Base-by-base conservation (phyloP, 2,797 vertebrate species). In the Takifugu rubripes region DNA sequence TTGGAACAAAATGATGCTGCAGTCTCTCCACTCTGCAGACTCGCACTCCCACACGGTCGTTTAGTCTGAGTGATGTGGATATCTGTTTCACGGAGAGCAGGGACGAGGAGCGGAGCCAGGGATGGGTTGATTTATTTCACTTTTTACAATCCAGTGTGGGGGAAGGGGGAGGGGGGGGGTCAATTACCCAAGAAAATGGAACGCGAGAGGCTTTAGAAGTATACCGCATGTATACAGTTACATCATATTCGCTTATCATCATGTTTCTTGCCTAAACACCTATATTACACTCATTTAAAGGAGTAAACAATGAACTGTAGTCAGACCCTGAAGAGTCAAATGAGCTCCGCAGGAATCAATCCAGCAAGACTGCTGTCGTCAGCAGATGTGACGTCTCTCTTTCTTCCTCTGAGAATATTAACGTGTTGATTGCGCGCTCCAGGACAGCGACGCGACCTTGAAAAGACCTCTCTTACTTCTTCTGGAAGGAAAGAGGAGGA, bases 381-480 rank as follows among this genome's bases (percentile, higher is more conserved):
- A 66, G 59, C 36, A 25, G 59, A 76, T 75, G 69, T 66, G 16
- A 49, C 73, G 58, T 66, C 51, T 51, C 59, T 62, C 50, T n/a
- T 56, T 17, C 7, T 3, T 58, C 74, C 68, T 54, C 63, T 57
- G 70, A 70, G 66, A 56, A 54, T 40, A 52, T 60, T 36, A 31
- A 33, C 57, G 47, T 59, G 46, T 54, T 49, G 59, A 43, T 15
- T 58, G 31, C 9, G 24, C 49, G 48, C 25, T 40, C 1, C 36
- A 40, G 12, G 36, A 40, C n/a, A 46, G 44, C 2, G 68, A 81
- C 68, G 71, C 79, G 82, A 89, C 84, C 83, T 87, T 86, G 83
- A 64, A 49, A 82, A 74, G 64, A 74, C 66, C 73, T 66, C 31
- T 65, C 55, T 67, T 56, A 42, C 64, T 75, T 75, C 70, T 77